Evolutionary conservation across 2,888 invertebrate species (phyloP).

Genomic region (Ennomos quercinarius): DNA sequence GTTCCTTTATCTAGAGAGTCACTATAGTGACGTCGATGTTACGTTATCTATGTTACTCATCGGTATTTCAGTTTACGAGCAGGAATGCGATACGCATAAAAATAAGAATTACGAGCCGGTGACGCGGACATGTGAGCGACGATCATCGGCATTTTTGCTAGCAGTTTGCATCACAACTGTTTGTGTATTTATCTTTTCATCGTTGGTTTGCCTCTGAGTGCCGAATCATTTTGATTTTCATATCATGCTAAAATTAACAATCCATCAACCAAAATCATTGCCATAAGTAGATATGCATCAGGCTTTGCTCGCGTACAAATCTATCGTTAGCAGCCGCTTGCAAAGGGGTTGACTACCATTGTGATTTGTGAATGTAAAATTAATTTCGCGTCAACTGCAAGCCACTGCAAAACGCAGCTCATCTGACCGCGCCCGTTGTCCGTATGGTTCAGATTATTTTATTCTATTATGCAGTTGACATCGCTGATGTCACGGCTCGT

Average conservation of each 20-base stretch:
- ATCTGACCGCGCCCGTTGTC: background rate
- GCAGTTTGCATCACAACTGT: conserved; percentile 20
- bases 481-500: conserved; percentile 15
- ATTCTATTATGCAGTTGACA: conserved; percentile 15
- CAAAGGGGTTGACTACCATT: too few relatives aligned
- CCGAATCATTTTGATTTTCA: conserved; percentile 13
- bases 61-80: conserved; percentile 27
- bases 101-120: conserved; percentile 24
- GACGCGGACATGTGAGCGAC: conserved; percentile 15
- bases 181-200: conserved; percentile 15
- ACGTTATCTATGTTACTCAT: conserved; percentile 26
- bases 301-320: too few relatives aligned
- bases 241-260: conserved; percentile 1
- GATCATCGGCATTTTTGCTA: conserved; percentile 16
- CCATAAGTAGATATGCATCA: too few relatives aligned
- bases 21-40: conserved; percentile 22
- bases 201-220: conserved; percentile 5
- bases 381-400: background rate
- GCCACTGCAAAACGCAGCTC: conserved; percentile 6
- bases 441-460: conserved; percentile 18
- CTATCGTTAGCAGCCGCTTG: too few relatives aligned
- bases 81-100: conserved; percentile 25
- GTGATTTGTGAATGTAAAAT: too few relatives aligned
- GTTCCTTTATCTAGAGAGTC: background rate
- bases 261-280: background rate